Evolutionary conservation across 2,113 vertebrate genomes (phyloP), one percentile per base, ranked within the genome.

Genomic region (Rafetus swinhoei): DNA sequence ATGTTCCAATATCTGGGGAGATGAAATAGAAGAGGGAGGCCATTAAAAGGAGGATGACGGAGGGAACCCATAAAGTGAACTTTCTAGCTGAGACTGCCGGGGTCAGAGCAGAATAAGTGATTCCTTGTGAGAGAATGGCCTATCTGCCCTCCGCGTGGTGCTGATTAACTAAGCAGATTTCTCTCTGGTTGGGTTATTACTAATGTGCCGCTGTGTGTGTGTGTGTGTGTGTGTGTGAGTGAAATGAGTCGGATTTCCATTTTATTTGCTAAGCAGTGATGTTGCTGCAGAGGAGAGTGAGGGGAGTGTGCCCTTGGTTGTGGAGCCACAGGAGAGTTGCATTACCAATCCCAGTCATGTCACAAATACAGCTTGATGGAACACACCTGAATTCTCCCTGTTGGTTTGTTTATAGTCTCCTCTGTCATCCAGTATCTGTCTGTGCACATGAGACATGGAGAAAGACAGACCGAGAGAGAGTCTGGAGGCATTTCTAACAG

Each of bases 351-450:
- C 54, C 90, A 74, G 84, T 57, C 13, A 12, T 81, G 90, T 93
- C 93, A 69, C 79, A 79, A 89, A 81, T 85, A 81, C 1, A 82
- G 92, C 65, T 92, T 91, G 90, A 95, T 92, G 82, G 84, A 95
- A 84, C 85, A 52, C 87, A 94, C 94, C 90, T 93, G 90, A 59
- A 93, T 86, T 93, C 93, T 95, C 93, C 94, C 94, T 74, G 54
- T 80, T 94, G 96, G 88, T 15, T 90, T 89, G 52, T 93, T 93
- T 93, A 88, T 95, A 94, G 95, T 97, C 95, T 96, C 84, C 82
- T 94, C 95, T 96, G 92, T 96, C 95, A 93, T 81, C 96, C 89
- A 82, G 57, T 93, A 9, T 96, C 94, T 97, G 90, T 90, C 95
- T 94, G 89, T 89, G 93, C 86, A 10, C 83, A 90, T 87, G 95